Evolutionary conservation across 1,140 invertebrate species (phyloP), one percentile per base, ranked within the genome.

Genomic region (Eriocheir sinensis): DNA sequence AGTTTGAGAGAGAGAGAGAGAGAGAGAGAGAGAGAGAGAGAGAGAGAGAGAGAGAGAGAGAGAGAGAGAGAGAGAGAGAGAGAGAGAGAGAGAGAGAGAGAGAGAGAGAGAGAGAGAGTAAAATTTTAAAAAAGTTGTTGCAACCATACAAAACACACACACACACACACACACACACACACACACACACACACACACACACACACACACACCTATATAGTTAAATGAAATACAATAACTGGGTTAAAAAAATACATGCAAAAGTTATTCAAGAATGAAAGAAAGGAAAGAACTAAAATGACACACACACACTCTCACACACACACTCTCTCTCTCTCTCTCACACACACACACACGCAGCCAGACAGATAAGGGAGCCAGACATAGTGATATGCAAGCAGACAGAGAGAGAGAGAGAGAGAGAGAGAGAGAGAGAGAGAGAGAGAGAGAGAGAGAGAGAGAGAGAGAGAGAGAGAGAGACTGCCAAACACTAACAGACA

Each of bases 171-270:
- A 72, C 53, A 72, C 21, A 48, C 60, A 72, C 60, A 72, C 60
- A 72, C 60, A 72, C 60, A 72, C 60, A 72, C 60, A 72, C 60
- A 72, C 60, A 72, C 60, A 72, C 60, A 72, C 60, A 72, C 60
- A 72, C 60, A 72, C 60, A 72, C 60, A 9, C 48, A 53, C 2
- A 53, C 48, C 12, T 53, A 53, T n/a, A n/a, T n/a, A n/a, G n/a
- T n/a, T n/a, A n/a, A n/a, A n/a, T n/a, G n/a, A n/a, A n/a, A n/a
- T n/a, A n/a, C n/a, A n/a, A n/a, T n/a, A n/a, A n/a, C n/a, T n/a
- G n/a, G n/a, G n/a, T n/a, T n/a, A n/a, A n/a, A n/a, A n/a, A n/a
- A n/a, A n/a, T n/a, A n/a, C n/a, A n/a, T n/a, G n/a, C n/a, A n/a
- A n/a, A n/a, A n/a, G n/a, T n/a, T n/a, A n/a, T n/a, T n/a, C n/a